Conservation (phyloP, 1,140 invertebrate species). For the Druon quercuslanigerum region DNA sequence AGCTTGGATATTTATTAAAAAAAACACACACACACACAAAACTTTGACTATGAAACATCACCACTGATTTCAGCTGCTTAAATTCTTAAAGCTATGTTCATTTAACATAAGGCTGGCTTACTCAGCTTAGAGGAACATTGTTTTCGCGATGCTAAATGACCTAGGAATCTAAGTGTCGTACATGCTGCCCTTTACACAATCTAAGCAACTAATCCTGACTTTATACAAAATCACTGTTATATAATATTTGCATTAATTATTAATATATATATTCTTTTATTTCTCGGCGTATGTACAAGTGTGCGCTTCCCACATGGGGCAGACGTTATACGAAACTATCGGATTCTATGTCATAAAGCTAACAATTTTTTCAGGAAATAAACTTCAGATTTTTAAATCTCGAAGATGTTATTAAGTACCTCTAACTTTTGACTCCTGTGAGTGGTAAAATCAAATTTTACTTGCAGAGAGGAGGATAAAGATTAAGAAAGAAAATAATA, state of each 20-base stretch:
- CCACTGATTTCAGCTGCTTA: no score
- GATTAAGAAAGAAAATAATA: neutral
- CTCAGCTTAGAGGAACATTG: neutral
- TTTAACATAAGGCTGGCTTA: no score
- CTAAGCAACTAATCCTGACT: constrained; percentile 39
- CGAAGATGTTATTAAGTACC: neutral
- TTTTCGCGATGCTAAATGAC: neutral
- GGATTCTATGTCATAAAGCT: constrained; percentile 15
- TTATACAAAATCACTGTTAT: constrained; percentile 53
- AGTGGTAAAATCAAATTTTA: neutral
- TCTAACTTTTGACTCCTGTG: neutral
- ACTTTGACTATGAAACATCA: no score
- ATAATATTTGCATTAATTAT: constrained; percentile 30
- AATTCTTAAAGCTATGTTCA: no score
- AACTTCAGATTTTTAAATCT: constrained; percentile 10
- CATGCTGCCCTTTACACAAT: constrained; percentile 43
- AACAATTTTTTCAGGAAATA: constrained; percentile 8
- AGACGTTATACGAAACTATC: constrained; percentile 7
- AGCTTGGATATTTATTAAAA: no score
- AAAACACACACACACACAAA: no score
- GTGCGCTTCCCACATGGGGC: constrained; percentile 50
- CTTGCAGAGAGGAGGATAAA: neutral
- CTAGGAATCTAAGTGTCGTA: constrained; percentile 47
- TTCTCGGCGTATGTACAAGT: constrained; percentile 55
- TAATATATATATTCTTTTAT: constrained; percentile 49